Evolutionary conservation across 2,113 vertebrate species (phyloP).

Genomic region (Hyla sarda): DNA sequence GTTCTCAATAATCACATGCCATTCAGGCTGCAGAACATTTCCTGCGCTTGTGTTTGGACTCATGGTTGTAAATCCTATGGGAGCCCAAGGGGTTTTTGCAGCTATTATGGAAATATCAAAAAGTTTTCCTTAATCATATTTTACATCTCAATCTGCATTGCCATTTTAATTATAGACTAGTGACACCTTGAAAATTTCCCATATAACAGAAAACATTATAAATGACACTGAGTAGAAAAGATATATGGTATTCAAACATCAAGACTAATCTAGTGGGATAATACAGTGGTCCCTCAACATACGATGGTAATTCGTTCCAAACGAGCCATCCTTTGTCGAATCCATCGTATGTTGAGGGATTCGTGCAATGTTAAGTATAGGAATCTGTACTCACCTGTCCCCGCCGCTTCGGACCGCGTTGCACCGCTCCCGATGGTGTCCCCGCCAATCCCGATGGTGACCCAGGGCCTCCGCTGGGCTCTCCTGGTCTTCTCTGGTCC

Average conservation of each 20-base stretch:
- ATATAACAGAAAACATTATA: constrained; percentile 4
- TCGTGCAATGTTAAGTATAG: too few relatives aligned
- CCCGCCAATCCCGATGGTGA: too few relatives aligned
- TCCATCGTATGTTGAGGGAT: too few relatives aligned
- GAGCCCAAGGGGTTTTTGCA: background rate
- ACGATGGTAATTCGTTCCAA: too few relatives aligned
- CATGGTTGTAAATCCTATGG: background rate
- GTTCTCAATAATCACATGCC: constrained; percentile 49
- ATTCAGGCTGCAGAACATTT: constrained; percentile 17
- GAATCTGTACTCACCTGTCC: too few relatives aligned
- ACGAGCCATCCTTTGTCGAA: too few relatives aligned
- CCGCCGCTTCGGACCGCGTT: too few relatives aligned
- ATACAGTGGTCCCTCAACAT: too few relatives aligned
- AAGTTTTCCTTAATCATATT: constrained; percentile 9
- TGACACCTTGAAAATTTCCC: background rate
- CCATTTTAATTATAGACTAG: constrained; percentile 22
- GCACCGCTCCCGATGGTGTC: too few relatives aligned
- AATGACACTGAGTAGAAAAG: background rate
- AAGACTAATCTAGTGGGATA: background rate
- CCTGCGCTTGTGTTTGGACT: constrained; percentile 6
- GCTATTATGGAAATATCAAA: background rate
- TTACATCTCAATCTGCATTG: constrained; percentile 25
- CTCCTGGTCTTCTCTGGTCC: too few relatives aligned
- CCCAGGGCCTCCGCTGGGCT: too few relatives aligned
- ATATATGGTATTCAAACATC: background rate